A percentile compares a stretch with the other conserved stretches of the same genome.
phyloP scores from a whole-genome alignment of 92 coral and sea anemone species.

The Actinostola sp. region DNA sequence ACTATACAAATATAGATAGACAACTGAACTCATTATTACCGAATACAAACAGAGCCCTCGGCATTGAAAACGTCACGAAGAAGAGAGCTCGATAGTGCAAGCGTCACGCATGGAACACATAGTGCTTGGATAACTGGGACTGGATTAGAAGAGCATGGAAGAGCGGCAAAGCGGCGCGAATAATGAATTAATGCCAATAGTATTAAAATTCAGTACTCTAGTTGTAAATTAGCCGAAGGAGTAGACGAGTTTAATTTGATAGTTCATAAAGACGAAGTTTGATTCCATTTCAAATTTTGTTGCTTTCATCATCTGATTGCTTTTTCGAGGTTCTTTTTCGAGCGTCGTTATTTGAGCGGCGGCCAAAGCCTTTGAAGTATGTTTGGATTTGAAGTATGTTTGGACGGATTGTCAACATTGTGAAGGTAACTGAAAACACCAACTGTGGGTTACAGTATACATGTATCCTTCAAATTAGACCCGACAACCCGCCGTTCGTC shows the following conservation, averaged over 20 bases:
- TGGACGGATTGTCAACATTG: no score
- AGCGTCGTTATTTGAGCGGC: neutral
- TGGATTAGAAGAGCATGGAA: no score
- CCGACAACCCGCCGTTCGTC: neutral
- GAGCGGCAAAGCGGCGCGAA: neutral
- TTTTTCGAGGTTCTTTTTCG: neutral
- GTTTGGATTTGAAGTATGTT: neutral
- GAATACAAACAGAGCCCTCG: neutral
- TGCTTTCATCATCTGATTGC: neutral
- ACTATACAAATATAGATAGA: neutral
- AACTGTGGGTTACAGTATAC: slow-evolving; percentile 1
- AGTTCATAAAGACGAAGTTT: neutral
- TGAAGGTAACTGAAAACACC: no score
- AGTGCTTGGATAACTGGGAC: neutral
- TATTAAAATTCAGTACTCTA: neutral
- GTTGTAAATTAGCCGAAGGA: neutral
- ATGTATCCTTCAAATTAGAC: neutral
- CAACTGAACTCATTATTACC: neutral
- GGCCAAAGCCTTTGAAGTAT: no score
- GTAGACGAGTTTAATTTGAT: neutral
- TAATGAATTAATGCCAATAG: neutral
- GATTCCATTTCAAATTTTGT: neutral
- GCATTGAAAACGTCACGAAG: neutral
- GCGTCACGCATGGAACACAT: neutral
- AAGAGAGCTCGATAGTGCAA: neutral